phyloP scores from a whole-genome alignment of 2,113 vertebrate species.

The Vulpes lagopus region DNA sequence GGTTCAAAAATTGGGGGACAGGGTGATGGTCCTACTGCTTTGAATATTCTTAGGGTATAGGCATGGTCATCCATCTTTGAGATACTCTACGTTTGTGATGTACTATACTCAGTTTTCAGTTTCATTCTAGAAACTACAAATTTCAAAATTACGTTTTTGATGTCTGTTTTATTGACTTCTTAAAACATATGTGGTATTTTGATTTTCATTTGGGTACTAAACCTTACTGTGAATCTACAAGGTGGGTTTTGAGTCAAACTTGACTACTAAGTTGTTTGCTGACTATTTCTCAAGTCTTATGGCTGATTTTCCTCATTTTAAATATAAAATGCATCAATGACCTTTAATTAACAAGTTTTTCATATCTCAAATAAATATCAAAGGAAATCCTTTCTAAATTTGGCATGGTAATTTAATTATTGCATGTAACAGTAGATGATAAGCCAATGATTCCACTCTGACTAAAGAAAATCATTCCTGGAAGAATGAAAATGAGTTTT shows the following conservation, averaged over 20 bases:
- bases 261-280: constrained; percentile 15
- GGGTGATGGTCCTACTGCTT: background rate
- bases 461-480: constrained; percentile 21
- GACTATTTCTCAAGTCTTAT: constrained; percentile 38
- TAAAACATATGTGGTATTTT: constrained; percentile 14
- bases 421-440: background rate
- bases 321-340: background rate
- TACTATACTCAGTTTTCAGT: background rate
- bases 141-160: constrained; percentile 35
- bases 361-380: constrained; percentile 6
- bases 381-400: constrained; percentile 53
- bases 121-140: constrained; percentile 23
- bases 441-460: background rate
- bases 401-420: background rate
- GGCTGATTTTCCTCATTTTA: constrained; percentile 21
- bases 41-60: no score
- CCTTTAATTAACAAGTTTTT: constrained; percentile 55
- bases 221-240: background rate
- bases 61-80: background rate
- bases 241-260: background rate
- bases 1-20: background rate
- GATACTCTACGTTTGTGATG: background rate
- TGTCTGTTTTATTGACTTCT: constrained; percentile 22
- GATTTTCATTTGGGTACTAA: background rate
- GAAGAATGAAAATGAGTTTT: constrained; percentile 24